Percentiles rank a stretch among this genome's conserved stretches.
phyloP scores from a whole-genome alignment of 2,888 invertebrate species.

The Morpho helenor region DNA sequence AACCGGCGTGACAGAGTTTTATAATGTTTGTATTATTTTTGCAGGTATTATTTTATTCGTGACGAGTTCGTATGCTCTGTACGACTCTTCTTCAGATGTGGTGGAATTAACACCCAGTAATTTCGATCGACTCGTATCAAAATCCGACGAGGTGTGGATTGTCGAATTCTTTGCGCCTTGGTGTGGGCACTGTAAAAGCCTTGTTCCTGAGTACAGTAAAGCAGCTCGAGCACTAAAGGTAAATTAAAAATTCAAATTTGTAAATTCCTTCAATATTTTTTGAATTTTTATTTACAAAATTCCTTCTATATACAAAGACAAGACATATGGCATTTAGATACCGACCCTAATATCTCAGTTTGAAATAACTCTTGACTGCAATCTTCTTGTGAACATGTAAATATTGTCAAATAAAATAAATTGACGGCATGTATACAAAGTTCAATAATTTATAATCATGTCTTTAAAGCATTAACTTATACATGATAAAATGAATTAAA shows the following conservation, averaged over 20 bases:
- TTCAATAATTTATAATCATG: too few relatives aligned
- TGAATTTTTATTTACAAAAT: background rate
- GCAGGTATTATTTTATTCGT: slow-evolving; percentile 60
- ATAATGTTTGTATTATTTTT: slow-evolving; percentile 31
- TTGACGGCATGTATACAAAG: too few relatives aligned
- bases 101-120: slow-evolving; percentile 91
- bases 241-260: slow-evolving; percentile 24
- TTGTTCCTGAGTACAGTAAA: slow-evolving; percentile 96
- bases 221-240: slow-evolving; percentile 95
- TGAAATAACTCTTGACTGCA: too few relatives aligned
- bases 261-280: too few relatives aligned
- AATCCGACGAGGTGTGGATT: slow-evolving; percentile 94
- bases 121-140: slow-evolving; percentile 90
- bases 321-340: too few relatives aligned
- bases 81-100: slow-evolving; percentile 86
- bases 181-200: slow-evolving; percentile 94
- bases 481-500: too few relatives aligned
- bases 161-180: slow-evolving; percentile 98
- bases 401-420: too few relatives aligned
- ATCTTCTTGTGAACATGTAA: too few relatives aligned
- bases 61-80: slow-evolving; percentile 71
- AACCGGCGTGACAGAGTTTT: slow-evolving; percentile 35
- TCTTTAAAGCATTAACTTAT: too few relatives aligned
- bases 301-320: too few relatives aligned
- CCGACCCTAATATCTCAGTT: too few relatives aligned